Evolutionary conservation across 2,113 vertebrate genomes (phyloP).

Genomic region (Proteles cristata): DNA sequence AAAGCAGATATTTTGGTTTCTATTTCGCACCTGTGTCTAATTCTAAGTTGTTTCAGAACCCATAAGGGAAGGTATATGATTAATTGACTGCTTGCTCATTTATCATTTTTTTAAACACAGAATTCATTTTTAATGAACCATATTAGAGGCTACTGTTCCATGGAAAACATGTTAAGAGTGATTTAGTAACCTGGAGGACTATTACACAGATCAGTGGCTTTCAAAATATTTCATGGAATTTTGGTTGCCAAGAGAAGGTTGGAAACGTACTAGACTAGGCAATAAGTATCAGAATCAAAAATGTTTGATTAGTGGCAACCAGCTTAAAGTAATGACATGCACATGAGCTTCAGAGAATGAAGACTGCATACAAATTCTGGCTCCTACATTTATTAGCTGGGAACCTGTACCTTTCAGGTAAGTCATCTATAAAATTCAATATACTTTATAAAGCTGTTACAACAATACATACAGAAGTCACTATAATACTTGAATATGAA

Average conservation of each 20-base stretch:
- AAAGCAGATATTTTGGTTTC: neutral
- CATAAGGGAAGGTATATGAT: neutral
- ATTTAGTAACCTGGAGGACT: neutral
- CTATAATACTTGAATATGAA: neutral
- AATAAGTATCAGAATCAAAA: neutral
- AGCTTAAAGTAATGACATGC: neutral
- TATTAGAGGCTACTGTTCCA: neutral
- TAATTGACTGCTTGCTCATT: neutral
- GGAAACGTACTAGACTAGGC: neutral
- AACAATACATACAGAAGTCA: neutral
- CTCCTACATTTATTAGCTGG: neutral
- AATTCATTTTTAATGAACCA: neutral
- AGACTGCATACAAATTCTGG: neutral
- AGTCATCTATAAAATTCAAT: neutral
- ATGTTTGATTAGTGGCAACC: neutral
- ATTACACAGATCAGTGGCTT: neutral
- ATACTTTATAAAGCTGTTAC: neutral
- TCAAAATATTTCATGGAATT: neutral
- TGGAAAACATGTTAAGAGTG: neutral
- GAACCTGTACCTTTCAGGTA: neutral
- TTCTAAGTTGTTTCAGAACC: neutral
- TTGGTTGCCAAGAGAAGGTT: neutral
- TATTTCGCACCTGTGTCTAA: neutral
- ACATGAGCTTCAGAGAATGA: neutral
- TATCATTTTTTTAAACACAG: neutral